These are phyloP conservation scores for Agrypnia vestita DNA, from an alignment of 1,140 invertebrate species.

Conservation along the genomic window DNA sequence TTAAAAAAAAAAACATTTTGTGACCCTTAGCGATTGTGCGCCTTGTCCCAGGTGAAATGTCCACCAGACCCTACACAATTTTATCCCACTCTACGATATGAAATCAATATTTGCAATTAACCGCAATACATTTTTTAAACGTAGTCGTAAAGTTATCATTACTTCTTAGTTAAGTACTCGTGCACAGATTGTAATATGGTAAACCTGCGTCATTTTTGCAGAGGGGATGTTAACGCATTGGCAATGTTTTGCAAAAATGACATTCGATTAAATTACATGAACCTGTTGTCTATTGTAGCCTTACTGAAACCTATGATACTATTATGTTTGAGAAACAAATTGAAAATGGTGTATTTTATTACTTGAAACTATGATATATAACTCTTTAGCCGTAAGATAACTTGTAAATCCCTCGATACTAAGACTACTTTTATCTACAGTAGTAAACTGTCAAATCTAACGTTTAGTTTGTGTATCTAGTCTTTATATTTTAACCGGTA, in stretches of 20 bases:
- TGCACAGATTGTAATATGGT: conserved; percentile 14
- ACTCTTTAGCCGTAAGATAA: conserved; percentile 58
- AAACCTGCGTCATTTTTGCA: conserved; percentile 28
- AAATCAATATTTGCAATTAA: conserved; percentile 42
- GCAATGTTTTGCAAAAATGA: conserved; percentile 21
- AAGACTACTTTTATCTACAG: conserved; percentile 54
- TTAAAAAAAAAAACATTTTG: not conserved
- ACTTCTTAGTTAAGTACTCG: conserved; percentile 12
- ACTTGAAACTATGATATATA: conserved; percentile 60
- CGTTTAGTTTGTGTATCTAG: conserved; percentile 44
- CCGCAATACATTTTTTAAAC: conserved; percentile 44
- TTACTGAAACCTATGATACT: conserved; percentile 61
- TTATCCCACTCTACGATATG: not conserved
- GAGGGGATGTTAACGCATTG: not conserved
- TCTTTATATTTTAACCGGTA: conserved; percentile 49
- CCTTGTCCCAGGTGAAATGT: not conserved
- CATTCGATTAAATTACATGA: conserved; percentile 35
- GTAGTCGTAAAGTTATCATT: conserved; percentile 32
- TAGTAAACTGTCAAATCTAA: conserved; percentile 37
- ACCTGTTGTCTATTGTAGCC: conserved; percentile 61
- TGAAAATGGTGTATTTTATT: conserved; percentile 61
- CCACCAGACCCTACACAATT: conserved; percentile 5
- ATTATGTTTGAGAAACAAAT: conserved; percentile 61
- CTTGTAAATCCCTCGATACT: conserved; percentile 36
- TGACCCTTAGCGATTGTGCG: not conserved